phyloP scores from a whole-genome alignment of 1,140 invertebrate species.

The Zaprionus taronus region DNA sequence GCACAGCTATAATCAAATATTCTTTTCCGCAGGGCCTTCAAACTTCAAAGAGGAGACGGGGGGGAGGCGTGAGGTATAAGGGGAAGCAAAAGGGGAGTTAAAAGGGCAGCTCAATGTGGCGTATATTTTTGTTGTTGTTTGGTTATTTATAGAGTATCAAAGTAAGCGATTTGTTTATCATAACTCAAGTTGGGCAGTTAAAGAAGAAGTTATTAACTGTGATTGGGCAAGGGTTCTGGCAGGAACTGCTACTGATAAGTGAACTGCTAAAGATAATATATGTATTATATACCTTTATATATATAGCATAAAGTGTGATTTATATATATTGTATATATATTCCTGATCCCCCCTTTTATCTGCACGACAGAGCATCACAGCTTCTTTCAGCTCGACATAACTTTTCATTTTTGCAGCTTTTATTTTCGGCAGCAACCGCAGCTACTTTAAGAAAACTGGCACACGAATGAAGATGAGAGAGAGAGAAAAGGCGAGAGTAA shows the following conservation, averaged over 20 bases:
- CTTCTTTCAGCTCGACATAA: not conserved
- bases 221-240: not conserved
- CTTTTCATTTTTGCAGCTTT: conserved; percentile 1
- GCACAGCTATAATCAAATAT: conserved; percentile 69
- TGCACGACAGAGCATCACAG: conserved; percentile 25
- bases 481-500: not conserved
- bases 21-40: conserved; percentile 39
- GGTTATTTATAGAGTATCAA: not conserved
- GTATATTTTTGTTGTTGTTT: not conserved
- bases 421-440: conserved; percentile 36
- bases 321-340: not conserved
- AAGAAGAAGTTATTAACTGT: not conserved
- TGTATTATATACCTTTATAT: not conserved
- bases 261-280: not conserved
- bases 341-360: not conserved
- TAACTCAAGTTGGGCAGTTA: not conserved
- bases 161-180: conserved; percentile 28
- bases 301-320: too few relatives aligned
- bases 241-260: not conserved
- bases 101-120: too few relatives aligned
- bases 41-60: conserved; percentile 15
- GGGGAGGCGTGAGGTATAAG: not conserved
- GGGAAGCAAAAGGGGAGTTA: not conserved
- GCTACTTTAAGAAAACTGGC: conserved; percentile 6
- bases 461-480: not conserved